Percentiles rank a stretch among this genome's conserved stretches.
Conservation (phyloP, 2,113 vertebrate genomes). For the Syngnathus floridae region DNA sequence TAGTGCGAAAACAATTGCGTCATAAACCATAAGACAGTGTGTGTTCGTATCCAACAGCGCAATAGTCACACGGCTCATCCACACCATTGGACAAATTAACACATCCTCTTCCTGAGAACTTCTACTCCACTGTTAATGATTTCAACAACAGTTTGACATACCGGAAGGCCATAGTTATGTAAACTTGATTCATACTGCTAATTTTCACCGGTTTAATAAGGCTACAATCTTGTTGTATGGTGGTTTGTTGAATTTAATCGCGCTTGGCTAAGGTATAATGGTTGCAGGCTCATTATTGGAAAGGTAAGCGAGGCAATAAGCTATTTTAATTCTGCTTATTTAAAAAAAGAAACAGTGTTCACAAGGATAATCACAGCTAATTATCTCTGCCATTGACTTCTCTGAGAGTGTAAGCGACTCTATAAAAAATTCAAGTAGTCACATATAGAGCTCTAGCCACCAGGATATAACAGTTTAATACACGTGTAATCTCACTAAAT, state of each 20-base stretch:
- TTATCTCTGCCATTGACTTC: constrained; percentile 24
- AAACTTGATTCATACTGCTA: constrained; percentile 15
- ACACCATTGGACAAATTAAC: neutral
- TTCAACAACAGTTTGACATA: neutral
- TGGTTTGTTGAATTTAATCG: constrained; percentile 9
- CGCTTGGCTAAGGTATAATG: constrained; percentile 25
- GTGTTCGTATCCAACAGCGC: neutral
- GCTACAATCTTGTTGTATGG: constrained; percentile 13
- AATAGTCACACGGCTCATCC: neutral
- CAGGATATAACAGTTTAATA: constrained; percentile 4
- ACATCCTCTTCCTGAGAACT: neutral
- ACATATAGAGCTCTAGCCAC: neutral
- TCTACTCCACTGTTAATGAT: neutral
- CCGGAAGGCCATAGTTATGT: constrained; percentile 10
- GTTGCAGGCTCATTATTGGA: constrained; percentile 21
- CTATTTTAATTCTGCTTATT: constrained; percentile 24
- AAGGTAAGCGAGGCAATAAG: constrained; percentile 34
- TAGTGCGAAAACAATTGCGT: neutral
- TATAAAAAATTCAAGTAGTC: constrained; percentile 10
- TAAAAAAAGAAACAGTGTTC: constrained; percentile 25
- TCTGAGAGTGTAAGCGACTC: neutral
- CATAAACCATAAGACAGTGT: neutral
- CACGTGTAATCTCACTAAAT: constrained; percentile 2
- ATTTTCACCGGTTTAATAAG: constrained; percentile 20
- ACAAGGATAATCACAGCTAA: constrained; percentile 30